These are phyloP conservation scores for Upupa epops DNA, from an alignment of 2,113 vertebrate genomes.

Conservation along the genomic window DNA sequence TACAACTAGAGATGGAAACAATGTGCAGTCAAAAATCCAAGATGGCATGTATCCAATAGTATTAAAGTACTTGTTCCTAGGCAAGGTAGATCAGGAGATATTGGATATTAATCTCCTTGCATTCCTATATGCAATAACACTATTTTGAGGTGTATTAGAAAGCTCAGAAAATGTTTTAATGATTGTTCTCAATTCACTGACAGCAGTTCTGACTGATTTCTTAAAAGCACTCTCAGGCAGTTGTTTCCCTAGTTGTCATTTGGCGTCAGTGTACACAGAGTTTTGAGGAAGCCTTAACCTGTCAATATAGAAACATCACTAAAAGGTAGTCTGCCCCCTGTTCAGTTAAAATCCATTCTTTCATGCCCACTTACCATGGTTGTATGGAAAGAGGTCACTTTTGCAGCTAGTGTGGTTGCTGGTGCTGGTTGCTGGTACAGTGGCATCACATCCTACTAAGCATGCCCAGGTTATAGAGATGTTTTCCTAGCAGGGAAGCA, in stretches of 20 bases:
- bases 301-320: not conserved
- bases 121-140: not conserved
- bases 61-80: constrained; percentile 51
- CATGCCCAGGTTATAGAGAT: not conserved
- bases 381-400: not conserved
- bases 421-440: not conserved
- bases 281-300: constrained; percentile 2
- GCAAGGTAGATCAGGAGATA: constrained; percentile 44
- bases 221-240: constrained; percentile 4
- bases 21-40: constrained; percentile 22
- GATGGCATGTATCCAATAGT: constrained; percentile 34
- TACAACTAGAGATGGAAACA: constrained; percentile 34
- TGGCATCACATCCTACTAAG: not conserved
- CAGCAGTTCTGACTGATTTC: constrained; percentile 10
- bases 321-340: not conserved
- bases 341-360: not conserved
- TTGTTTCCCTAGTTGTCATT: constrained; percentile 43
- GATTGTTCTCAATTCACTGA: constrained; percentile 12
- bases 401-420: not conserved
- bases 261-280: not conserved
- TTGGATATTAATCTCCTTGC: constrained; percentile 42
- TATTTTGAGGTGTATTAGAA: constrained; percentile 41
- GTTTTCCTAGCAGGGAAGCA: not conserved
- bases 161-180: constrained; percentile 14
- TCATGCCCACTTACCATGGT: not conserved